phyloP scores from a whole-genome alignment of 2,797 vertebrate genomes.

The Sparus aurata region DNA sequence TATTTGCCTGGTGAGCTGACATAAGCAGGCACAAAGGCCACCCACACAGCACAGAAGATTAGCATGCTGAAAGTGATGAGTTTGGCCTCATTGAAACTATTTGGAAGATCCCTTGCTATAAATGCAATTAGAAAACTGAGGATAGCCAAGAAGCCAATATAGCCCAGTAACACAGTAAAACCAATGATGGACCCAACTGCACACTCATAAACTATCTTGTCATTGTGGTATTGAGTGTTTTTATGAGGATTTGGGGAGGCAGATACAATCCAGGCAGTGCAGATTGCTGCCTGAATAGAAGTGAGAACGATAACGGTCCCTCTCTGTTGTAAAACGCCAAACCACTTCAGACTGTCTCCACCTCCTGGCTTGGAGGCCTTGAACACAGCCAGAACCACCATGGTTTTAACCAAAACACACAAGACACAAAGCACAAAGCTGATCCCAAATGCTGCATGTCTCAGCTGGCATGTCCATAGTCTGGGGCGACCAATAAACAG shows the following conservation, averaged over 20 bases:
- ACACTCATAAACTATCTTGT: constrained; percentile 81
- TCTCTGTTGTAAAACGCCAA: constrained; percentile 3
- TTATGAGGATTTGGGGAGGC: constrained; percentile 70
- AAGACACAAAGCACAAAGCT: constrained; percentile 26
- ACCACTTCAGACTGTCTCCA: constrained; percentile 2
- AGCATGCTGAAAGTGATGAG: constrained; percentile 83
- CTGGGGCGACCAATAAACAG: constrained; percentile 2
- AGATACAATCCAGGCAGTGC: neutral
- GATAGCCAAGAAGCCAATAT: constrained; percentile 76
- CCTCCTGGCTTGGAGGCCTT: constrained; percentile 7
- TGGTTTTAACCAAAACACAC: constrained; percentile 16
- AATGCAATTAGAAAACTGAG: constrained; percentile 78
- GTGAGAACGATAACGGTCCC: neutral
- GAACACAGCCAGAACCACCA: constrained; percentile 12
- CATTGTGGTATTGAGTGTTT: constrained; percentile 70
- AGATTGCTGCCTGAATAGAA: constrained; percentile 14
- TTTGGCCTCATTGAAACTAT: constrained; percentile 81
- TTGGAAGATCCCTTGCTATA: constrained; percentile 78
- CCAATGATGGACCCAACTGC: constrained; percentile 71
- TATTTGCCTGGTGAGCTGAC: constrained; percentile 36
- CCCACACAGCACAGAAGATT: constrained; percentile 80
- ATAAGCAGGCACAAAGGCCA: constrained; percentile 79
- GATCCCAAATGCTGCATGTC: constrained; percentile 20
- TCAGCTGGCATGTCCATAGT: constrained; percentile 13
- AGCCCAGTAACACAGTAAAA: constrained; percentile 73